These are phyloP conservation scores for Cataglyphis rosenhaueri DNA, from an alignment of 2,888 invertebrate genomes.

Conservation along the genomic window DNA sequence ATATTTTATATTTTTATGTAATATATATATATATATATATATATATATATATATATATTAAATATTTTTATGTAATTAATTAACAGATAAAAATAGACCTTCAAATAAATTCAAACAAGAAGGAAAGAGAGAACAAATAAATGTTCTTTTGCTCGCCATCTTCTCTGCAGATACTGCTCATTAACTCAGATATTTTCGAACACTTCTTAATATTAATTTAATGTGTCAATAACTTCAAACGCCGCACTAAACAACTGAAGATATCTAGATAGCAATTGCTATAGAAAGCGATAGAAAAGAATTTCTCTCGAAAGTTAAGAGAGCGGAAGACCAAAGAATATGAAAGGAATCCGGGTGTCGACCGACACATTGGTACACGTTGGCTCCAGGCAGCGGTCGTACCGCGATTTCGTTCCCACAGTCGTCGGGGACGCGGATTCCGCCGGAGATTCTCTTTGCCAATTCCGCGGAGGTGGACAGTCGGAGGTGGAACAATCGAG, in stretches of 20 bases:
- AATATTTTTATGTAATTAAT: background rate
- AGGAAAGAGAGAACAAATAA: background rate
- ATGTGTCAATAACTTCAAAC: constrained; percentile 6
- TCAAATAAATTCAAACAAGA: background rate
- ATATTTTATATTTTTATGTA: too few species aligned
- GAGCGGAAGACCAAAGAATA: constrained; percentile 34
- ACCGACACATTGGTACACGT: constrained; percentile 70
- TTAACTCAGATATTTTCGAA: background rate
- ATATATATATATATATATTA: too few species aligned
- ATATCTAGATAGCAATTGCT: background rate
- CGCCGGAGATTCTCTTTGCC: constrained; percentile 75
- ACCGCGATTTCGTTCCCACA: constrained; percentile 82
- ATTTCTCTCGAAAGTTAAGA: constrained; percentile 28
- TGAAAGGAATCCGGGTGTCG: constrained; percentile 74
- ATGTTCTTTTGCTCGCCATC: background rate
- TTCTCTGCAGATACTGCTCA: background rate
- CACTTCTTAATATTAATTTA: background rate
- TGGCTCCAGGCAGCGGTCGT: constrained; percentile 72
- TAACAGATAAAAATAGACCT: background rate
- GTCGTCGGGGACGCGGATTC: constrained; percentile 81
- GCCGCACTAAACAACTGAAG: background rate
- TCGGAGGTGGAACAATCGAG: constrained; percentile 57
- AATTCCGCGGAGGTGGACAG: constrained; percentile 61
- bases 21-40: too few species aligned
- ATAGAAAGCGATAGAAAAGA: constrained; percentile 2